Evolutionary conservation across 2,113 vertebrate species (phyloP), one percentile per base, ranked within the genome.

Genomic region (Paedocypris sp.): DNA sequence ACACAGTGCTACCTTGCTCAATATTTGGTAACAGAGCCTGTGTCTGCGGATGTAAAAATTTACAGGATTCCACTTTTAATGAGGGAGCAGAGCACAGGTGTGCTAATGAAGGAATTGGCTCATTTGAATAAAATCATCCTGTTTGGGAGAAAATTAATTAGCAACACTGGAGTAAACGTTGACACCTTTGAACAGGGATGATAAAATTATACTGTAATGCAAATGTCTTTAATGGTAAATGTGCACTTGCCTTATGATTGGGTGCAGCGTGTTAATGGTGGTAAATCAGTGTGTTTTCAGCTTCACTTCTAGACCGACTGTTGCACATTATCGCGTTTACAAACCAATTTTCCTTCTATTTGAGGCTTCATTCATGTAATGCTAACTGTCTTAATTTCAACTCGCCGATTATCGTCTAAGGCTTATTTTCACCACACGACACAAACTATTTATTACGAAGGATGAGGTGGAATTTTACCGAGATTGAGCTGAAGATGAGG

Each of bases 1-100:
- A 80, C 84, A 80, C 77, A 64, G 71, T 80, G 77, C 83, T 87
- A 84, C 83, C 83, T 85, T 84, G 77, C 74, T 84, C 80, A 83
- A 73, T 83, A 82, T 84, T 86, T 83, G 76, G 71, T 83, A 85
- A 83, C 78, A 83, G 75, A 82, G 70, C 67, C 76, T 64, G 71
- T 64, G 69, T 74, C 69, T 43, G 70, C 77, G 77, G 81, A 85
- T 83, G 79, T 77, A 76, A 75, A 85, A 79, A 80, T 80, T 75
- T 81, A 72, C 80, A 83, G 79, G 80, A 82, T 83, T 82, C 74
- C 63, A 67, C 62, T 82, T 80, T 79, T 85, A 84, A 88, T 83
- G 72, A 83, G 80, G 64, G 72, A 72, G 73, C 51, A 70, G 69
- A 79, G 75, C 75, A 78, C 80, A 87, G 84, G 85, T 87, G 83